These are phyloP conservation scores for Thunnus albacares DNA, from an alignment of 2,797 vertebrate genomes.

Conservation along the genomic window DNA sequence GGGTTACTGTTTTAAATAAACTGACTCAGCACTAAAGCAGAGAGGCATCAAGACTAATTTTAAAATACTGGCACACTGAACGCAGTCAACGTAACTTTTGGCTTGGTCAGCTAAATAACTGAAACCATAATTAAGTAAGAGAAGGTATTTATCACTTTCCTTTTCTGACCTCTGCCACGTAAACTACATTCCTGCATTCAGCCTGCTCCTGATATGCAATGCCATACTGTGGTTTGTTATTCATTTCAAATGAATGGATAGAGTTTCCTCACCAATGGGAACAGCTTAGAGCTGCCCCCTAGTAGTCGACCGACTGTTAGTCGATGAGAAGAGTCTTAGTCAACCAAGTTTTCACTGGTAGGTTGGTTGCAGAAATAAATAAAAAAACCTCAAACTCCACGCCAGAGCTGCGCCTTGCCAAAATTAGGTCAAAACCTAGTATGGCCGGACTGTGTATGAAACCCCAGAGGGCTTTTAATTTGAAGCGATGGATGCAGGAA, in stretches of 20 bases:
- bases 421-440: no score
- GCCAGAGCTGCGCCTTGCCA: no score
- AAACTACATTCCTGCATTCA: slow-evolving; percentile 28
- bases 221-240: slow-evolving; percentile 20
- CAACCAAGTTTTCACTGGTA: no score
- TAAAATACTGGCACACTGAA: slow-evolving; percentile 3
- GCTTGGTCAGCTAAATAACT: slow-evolving; percentile 37
- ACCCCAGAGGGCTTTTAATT: no score
- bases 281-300: no score
- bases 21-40: neutral
- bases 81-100: slow-evolving; percentile 14
- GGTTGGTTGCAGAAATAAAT: no score
- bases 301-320: no score
- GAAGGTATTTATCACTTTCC: slow-evolving; percentile 52
- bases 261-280: neutral
- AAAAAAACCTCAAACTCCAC: no score
- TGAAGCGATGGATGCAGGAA: no score
- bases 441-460: no score
- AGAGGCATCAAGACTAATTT: neutral
- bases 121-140: slow-evolving; percentile 31
- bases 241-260: slow-evolving; percentile 18
- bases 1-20: neutral
- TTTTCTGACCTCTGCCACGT: slow-evolving; percentile 45
- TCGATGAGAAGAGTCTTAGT: no score
- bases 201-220: slow-evolving; percentile 5